Conservation (phyloP, 1,140 invertebrate species). For the Cotesia glomerata region DNA sequence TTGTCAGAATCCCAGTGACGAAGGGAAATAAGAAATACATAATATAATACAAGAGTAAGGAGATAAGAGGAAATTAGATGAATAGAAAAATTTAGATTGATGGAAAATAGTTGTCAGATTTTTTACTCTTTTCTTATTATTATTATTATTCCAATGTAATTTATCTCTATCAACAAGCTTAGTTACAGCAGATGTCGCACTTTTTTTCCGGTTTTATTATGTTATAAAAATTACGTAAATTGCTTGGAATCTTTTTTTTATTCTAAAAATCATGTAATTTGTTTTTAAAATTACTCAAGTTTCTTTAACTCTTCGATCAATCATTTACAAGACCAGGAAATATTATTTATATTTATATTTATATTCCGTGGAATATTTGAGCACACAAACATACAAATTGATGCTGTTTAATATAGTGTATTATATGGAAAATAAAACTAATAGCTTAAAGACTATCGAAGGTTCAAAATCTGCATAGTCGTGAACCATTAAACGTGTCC, state of each 20-base stretch:
- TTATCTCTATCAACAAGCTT: neutral
- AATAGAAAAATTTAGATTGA: neutral
- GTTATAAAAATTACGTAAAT: no score
- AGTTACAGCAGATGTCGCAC: neutral
- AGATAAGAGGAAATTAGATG: neutral
- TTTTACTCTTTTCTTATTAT: neutral
- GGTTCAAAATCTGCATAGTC: slow-evolving; percentile 57
- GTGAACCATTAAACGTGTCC: slow-evolving; percentile 51
- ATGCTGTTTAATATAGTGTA: no score
- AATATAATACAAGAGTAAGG: no score
- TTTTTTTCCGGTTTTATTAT: neutral
- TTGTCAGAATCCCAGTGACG: neutral
- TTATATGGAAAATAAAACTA: neutral
- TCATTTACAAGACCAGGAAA: no score
- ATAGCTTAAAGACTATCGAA: slow-evolving; percentile 47
- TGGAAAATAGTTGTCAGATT: slow-evolving; percentile 7
- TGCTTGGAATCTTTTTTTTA: no score
- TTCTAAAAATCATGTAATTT: no score
- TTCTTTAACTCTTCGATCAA: no score
- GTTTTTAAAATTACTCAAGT: no score
- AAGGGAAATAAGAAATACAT: neutral
- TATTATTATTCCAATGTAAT: slow-evolving; percentile 16
- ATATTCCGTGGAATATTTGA: neutral
- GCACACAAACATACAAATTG: no score
- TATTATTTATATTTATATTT: neutral